Base-by-base conservation (phyloP, 2,888 invertebrate species). In the Teleogryllus oceanicus region DNA sequence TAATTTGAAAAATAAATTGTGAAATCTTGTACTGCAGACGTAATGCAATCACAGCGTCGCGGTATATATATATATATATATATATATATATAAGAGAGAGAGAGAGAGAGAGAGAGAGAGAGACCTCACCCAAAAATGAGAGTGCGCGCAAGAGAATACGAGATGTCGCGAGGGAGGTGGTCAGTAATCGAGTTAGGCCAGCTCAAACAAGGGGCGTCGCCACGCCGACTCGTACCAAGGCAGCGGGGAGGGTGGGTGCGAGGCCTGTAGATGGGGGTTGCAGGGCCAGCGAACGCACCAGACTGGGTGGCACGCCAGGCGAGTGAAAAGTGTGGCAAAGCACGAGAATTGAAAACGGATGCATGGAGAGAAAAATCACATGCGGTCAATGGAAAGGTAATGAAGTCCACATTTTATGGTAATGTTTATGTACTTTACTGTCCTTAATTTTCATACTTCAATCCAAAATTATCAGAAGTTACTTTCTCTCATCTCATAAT, bases 131-230 rank as follows among this genome's bases (percentile, higher is more conserved):
- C 16, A 3, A 62, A 62, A 62, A 62, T 62, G 62, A 16, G n/a
- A 62, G 62, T n/a, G 62, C 62, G n/a, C 62, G 62, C 62, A 62
- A 62, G 62, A 62, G 62, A 62, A 62, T 62, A 62, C 62, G 62
- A 62, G 62, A 62, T 62, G 62, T 62, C 16, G 62, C n/a, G 62
- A 62, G 62, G 62, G 62, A 62, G 62, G 62, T 18, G 62, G 62
- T 62, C 62, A 13, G 62, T 62, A 62, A 62, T 62, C 62, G 62
- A 62, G 62, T 62, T 62, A 62, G 62, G 62, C 13, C 62, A 62
- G 62, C 62, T 62, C 62, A 62, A 62, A 62, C 62, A 62, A 62
- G 11, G 62, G 62, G 10, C 62, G 16, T 4, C 13, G 62, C 62
- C n/a, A 62, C 62, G 62, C n/a, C 62, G 62, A 62, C 62, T 62